Conservation (phyloP, 2,888 invertebrate genomes). For the Rotaria sp. region DNA sequence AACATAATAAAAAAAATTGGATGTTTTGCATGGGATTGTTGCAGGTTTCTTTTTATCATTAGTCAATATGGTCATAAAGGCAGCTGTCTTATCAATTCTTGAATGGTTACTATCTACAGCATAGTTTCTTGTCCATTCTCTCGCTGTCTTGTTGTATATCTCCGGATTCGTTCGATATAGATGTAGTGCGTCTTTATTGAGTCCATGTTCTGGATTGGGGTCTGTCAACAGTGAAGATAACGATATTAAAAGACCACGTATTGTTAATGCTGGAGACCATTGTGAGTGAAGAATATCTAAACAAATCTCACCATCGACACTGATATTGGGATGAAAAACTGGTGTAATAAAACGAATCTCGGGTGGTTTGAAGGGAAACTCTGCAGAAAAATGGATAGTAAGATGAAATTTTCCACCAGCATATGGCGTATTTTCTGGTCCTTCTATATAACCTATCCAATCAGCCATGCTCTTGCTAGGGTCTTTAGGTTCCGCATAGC, state of each 20-base stretch:
- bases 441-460: neutral
- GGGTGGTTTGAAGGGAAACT: slow-evolving; percentile 99
- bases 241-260: slow-evolving; percentile 99
- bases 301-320: slow-evolving; percentile 99
- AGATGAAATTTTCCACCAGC: neutral
- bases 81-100: no score
- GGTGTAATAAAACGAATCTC: slow-evolving; percentile 97
- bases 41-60: no score
- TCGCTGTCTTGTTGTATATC: neutral
- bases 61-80: no score
- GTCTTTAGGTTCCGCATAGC: neutral
- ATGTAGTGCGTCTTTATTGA: neutral
- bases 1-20: no score
- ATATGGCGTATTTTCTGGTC: neutral
- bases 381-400: slow-evolving; percentile 62
- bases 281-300: slow-evolving; percentile 98
- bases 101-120: neutral
- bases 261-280: slow-evolving; percentile 99
- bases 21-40: no score
- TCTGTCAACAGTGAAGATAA: slow-evolving; percentile 99
- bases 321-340: slow-evolving; percentile 99
- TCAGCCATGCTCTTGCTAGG: neutral
- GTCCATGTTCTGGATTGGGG: slow-evolving; percentile 80
- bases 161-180: neutral
- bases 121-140: neutral